Evolutionary conservation across 2,888 invertebrate genomes (phyloP).

Genomic region (Metellina segmentata): DNA sequence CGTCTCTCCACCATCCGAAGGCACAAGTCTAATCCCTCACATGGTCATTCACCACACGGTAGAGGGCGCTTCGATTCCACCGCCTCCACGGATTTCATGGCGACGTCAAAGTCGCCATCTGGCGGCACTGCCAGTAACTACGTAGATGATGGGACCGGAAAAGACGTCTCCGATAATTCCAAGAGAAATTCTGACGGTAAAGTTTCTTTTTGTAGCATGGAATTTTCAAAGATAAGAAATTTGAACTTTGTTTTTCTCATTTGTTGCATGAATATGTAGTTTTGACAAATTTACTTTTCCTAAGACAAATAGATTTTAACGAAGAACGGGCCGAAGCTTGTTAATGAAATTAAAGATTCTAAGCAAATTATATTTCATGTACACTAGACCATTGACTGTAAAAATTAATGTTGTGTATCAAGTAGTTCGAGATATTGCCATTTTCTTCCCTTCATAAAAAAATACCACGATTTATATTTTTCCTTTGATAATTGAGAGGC

Average conservation of each 20-base stretch:
- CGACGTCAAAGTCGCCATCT: conserved; percentile 81
- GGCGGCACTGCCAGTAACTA: conserved; percentile 83
- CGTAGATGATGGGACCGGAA: conserved; percentile 90
- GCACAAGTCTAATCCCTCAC: conserved; percentile 78
- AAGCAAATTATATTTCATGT: too few species aligned
- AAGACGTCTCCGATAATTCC: conserved; percentile 85
- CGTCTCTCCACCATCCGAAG: conserved; percentile 92
- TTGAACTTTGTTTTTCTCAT: too few species aligned
- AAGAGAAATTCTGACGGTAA: conserved; percentile 93
- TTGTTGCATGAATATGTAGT: not conserved
- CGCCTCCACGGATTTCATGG: conserved; percentile 78
- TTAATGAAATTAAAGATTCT: too few species aligned
- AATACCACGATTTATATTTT: too few species aligned
- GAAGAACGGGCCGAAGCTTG: too few species aligned
- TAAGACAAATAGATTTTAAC: too few species aligned
- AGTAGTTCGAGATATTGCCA: too few species aligned
- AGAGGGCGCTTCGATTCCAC: conserved; percentile 80
- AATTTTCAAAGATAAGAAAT: not conserved
- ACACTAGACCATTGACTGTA: too few species aligned
- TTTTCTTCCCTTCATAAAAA: too few species aligned
- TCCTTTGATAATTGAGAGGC: too few species aligned
- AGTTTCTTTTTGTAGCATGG: not conserved
- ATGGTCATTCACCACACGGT: conserved; percentile 86
- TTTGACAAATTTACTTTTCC: not conserved
- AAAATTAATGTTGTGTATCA: too few species aligned